Conservation (phyloP, 2,888 invertebrate species). For the Cancer borealis region DNA sequence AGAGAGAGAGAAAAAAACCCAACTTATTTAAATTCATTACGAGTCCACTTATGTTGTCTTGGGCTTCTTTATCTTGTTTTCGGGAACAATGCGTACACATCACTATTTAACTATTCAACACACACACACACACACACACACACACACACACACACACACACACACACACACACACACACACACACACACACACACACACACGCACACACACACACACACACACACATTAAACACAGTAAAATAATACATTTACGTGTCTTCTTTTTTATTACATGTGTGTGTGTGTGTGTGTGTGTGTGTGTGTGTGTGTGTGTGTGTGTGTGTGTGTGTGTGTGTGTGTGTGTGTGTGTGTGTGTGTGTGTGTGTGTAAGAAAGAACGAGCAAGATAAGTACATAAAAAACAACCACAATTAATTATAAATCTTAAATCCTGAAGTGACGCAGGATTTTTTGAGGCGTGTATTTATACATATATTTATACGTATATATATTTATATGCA, state of each 20-base stretch:
- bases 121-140: no score
- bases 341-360: no score
- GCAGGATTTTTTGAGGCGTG: neutral
- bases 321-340: neutral
- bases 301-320: constrained; percentile 1
- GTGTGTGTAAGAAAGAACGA: no score
- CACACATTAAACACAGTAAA: neutral
- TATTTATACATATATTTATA: no score
- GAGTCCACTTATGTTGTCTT: neutral
- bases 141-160: neutral
- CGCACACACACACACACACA: neutral
- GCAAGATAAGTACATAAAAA: neutral
- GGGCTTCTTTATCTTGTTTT: neutral
- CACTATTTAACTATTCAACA: no score
- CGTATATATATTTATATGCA: neutral
- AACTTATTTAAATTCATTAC: neutral
- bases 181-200: constrained; percentile 20
- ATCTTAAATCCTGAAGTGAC: neutral
- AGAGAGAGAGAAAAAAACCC: neutral
- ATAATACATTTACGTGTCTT: neutral
- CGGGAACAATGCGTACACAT: neutral
- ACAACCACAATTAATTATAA: neutral
- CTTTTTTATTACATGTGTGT: no score
- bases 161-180: constrained; percentile 10
- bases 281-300: neutral